phyloP scores from a whole-genome alignment of 35 echinoderm and acorn worm genomes.

The Ophioderma brevispina region DNA sequence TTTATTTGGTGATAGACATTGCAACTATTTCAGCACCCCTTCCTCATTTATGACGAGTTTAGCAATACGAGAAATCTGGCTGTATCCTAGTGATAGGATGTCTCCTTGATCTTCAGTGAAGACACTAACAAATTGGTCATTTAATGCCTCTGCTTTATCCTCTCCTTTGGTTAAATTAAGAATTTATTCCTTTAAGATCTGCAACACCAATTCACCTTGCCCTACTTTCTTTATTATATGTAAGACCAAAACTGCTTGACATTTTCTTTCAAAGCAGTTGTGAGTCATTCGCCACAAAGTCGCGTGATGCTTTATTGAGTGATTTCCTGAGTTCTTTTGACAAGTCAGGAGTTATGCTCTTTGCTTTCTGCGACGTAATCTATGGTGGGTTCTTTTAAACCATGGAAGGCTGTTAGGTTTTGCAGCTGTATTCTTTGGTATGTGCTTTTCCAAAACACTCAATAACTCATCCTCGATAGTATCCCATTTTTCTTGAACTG shows the following conservation, averaged over 20 bases:
- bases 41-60: no score
- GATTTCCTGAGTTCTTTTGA: slow-evolving; percentile 10
- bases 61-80: no score
- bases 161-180: background rate
- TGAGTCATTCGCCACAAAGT: slow-evolving; percentile 1
- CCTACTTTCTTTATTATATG: slow-evolving; percentile 16
- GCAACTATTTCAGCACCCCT: no score
- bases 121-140: no score
- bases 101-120: no score
- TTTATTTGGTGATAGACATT: no score
- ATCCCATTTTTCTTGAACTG: background rate
- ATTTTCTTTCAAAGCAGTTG: slow-evolving; percentile 13
- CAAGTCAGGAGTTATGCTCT: background rate
- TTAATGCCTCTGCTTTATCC: slow-evolving; percentile 15
- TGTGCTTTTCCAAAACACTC: slow-evolving; percentile 1
- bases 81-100: no score
- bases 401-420: slow-evolving; percentile 14
- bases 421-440: slow-evolving; percentile 5
- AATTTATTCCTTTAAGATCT: background rate
- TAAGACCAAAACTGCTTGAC: slow-evolving; percentile 41
- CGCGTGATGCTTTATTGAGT: background rate
- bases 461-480: background rate
- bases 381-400: slow-evolving; percentile 21
- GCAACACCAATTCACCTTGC: slow-evolving; percentile 17
- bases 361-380: slow-evolving; percentile 21